Evolutionary conservation across 2,797 vertebrate species (phyloP).

Genomic region (Bradypodion pumilum): DNA sequence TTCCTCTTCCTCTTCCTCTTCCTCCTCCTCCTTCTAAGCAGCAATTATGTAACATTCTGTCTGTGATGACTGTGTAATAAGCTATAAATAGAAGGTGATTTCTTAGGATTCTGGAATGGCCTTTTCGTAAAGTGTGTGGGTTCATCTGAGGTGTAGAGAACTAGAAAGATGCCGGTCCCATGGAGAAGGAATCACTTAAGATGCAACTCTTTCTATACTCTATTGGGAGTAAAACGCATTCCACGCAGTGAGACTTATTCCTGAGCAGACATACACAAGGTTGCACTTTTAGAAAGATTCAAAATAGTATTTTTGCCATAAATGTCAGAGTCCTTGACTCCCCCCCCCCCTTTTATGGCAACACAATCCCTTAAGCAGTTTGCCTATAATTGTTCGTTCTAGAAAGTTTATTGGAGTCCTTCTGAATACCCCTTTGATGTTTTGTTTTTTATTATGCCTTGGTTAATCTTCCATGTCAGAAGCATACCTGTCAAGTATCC

Average conservation of each 20-base stretch:
- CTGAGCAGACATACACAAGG: not conserved
- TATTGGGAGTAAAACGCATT: not conserved
- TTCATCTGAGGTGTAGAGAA: rapidly evolving
- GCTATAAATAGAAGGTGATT: conserved; percentile 27
- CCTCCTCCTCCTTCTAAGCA: conserved; percentile 26
- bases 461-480: too few relatives aligned
- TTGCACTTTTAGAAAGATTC: not conserved
- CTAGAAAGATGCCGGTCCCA: not conserved
- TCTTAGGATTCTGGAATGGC: conserved; percentile 19
- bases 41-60: conserved; percentile 36
- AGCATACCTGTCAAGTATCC: too few relatives aligned
- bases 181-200: rapidly evolving
- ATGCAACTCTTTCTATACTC: not conserved
- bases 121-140: not conserved
- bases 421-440: too few relatives aligned
- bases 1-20: not conserved
- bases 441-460: too few relatives aligned
- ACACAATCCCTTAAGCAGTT: too few relatives aligned
- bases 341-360: too few relatives aligned
- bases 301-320: too few relatives aligned
- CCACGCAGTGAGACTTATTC: not conserved
- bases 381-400: too few relatives aligned
- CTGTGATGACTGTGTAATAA: not conserved
- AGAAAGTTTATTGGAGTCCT: too few relatives aligned
- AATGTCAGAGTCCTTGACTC: too few relatives aligned